These are phyloP conservation scores for Apamea epomidion DNA, from an alignment of 2,888 invertebrate species.

Conservation along the genomic window DNA sequence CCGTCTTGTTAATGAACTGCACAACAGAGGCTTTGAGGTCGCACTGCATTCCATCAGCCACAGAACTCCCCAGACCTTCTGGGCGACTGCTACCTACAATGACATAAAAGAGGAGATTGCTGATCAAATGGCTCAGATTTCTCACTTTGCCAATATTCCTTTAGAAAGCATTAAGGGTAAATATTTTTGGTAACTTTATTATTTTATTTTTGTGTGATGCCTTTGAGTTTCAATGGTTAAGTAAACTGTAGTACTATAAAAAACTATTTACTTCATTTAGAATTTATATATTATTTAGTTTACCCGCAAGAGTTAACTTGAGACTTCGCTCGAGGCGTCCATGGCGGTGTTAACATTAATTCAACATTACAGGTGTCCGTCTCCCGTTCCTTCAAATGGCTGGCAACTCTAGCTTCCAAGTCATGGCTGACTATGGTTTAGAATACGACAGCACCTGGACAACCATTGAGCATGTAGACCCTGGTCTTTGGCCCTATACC, in stretches of 20 bases:
- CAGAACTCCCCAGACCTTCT: constrained; percentile 88
- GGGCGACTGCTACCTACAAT: constrained; percentile 89
- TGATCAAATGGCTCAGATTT: constrained; percentile 89
- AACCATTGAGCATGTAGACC: constrained; percentile 79
- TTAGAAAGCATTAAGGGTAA: constrained; percentile 78
- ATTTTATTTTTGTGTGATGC: no score
- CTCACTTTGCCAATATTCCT: constrained; percentile 90
- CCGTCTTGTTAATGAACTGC: constrained; percentile 90
- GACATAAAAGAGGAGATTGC: constrained; percentile 90
- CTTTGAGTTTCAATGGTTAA: neutral
- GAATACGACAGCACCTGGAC: constrained; percentile 92
- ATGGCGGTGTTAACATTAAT: neutral
- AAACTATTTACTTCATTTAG: neutral
- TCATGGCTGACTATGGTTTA: constrained; percentile 87
- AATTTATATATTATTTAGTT: neutral
- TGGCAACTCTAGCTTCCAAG: constrained; percentile 90
- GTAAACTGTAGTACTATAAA: neutral
- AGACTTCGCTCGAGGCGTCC: no score
- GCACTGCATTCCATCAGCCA: constrained; percentile 93
- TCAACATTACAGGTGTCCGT: constrained; percentile 81
- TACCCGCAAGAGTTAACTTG: no score
- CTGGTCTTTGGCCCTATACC: constrained; percentile 93
- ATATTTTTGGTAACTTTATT: constrained; percentile 10
- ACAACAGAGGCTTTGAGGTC: constrained; percentile 91
- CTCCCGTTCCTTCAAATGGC: constrained; percentile 90